Evolutionary conservation across 37 sponge, comb jelly and placozoan species (phyloP).

Genomic region (Oscarella lobularis): DNA sequence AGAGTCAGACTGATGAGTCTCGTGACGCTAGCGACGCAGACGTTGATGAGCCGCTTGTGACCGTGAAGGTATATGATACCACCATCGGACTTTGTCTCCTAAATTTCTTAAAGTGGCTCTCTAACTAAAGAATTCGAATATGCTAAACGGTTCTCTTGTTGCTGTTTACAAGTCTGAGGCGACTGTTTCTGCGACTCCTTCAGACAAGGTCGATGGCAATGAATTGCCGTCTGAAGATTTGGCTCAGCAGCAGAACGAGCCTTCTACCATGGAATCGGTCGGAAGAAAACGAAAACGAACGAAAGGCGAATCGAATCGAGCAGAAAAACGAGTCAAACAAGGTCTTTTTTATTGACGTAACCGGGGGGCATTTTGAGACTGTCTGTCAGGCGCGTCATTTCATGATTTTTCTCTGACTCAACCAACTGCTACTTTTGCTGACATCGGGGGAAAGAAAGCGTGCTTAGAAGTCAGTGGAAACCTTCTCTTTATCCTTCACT

Average conservation of each 20-base stretch:
- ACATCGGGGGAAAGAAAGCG: not conserved
- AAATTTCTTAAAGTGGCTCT: not conserved
- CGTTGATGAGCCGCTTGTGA: not conserved
- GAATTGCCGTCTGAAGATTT: not conserved
- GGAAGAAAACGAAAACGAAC: constrained; percentile 10
- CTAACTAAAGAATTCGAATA: not conserved
- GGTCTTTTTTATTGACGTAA: too few species aligned
- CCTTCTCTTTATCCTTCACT: not conserved
- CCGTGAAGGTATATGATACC: not conserved
- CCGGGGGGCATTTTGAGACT: too few species aligned
- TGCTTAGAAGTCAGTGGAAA: not conserved
- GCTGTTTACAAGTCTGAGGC: constrained; percentile 12
- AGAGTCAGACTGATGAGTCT: not conserved
- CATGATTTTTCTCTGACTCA: not conserved
- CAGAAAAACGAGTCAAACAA: too few species aligned
- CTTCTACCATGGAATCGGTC: too few species aligned
- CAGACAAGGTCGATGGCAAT: not conserved
- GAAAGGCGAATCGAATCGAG: constrained; percentile 4
- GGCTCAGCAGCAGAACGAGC: too few species aligned
- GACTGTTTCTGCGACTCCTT: not conserved
- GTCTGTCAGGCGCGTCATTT: too few species aligned
- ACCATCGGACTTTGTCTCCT: not conserved
- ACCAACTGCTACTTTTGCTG: not conserved
- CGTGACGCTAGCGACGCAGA: not conserved
- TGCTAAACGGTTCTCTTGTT: constrained; percentile 7